A percentile compares a stretch with the other conserved stretches of the same genome.
phyloP scores from a whole-genome alignment of 2,113 vertebrate species.

The Garra rufa region DNA sequence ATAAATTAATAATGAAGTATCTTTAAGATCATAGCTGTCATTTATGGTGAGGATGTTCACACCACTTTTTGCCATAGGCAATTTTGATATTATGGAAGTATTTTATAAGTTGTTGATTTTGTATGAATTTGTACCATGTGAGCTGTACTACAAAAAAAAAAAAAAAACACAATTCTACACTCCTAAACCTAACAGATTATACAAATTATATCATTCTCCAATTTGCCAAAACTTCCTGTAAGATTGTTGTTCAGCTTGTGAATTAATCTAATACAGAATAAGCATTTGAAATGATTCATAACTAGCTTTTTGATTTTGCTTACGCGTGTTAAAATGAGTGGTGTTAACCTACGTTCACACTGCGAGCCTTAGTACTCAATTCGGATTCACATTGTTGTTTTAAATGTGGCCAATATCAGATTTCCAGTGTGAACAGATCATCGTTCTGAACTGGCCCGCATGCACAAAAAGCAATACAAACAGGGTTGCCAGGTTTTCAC shows the following conservation, averaged over 20 bases:
- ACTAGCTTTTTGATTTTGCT: background rate
- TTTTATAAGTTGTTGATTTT: background rate
- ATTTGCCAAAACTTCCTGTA: no score
- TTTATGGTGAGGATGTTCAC: background rate
- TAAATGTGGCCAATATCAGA: no score
- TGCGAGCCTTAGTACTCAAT: no score
- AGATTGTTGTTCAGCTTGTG: background rate
- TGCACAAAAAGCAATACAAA: no score
- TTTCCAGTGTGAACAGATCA: no score
- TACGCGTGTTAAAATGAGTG: background rate
- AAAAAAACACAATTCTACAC: no score
- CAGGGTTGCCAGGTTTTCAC: no score
- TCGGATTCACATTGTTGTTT: no score
- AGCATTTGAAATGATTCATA: background rate
- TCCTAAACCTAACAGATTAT: no score
- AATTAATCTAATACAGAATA: background rate
- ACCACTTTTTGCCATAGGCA: background rate
- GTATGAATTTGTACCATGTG: background rate
- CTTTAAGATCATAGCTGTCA: background rate
- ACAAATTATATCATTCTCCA: no score
- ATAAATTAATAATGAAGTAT: slow-evolving; percentile 31
- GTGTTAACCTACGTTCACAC: no score
- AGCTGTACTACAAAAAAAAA: background rate
- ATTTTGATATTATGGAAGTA: background rate
- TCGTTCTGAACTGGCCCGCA: no score